phyloP scores from a whole-genome alignment of 2,113 vertebrate genomes.

The Orthonyx spaldingii region DNA sequence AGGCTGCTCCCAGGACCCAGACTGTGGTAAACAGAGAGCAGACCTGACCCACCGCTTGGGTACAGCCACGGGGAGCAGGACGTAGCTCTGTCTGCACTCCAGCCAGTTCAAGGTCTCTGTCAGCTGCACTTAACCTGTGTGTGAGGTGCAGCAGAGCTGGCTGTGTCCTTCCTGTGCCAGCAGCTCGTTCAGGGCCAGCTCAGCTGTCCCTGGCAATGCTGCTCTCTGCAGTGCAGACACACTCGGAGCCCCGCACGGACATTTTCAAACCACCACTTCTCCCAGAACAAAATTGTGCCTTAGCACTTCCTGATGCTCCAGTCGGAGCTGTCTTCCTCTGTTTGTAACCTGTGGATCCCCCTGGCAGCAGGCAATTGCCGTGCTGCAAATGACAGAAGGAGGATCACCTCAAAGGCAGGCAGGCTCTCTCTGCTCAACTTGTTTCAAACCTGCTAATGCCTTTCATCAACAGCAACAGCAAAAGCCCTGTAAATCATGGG shows the following conservation, averaged over 20 bases:
- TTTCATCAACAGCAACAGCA: background rate
- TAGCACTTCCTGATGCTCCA: background rate
- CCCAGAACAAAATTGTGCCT: background rate
- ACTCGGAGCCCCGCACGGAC: background rate
- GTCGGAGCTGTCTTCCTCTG: background rate
- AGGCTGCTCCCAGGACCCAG: fast-evolving
- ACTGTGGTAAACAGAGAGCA: background rate
- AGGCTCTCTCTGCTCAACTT: background rate
- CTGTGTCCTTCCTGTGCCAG: fast-evolving
- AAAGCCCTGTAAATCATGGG: fast-evolving
- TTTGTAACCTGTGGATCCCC: background rate
- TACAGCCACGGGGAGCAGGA: background rate
- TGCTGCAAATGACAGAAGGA: background rate
- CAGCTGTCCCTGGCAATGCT: background rate
- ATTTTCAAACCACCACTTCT: background rate
- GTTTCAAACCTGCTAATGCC: background rate
- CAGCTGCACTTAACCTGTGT: fast-evolving
- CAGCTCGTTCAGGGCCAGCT: background rate
- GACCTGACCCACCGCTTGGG: background rate
- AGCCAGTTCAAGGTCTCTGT: background rate
- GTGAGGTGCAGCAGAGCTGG: background rate
- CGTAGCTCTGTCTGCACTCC: background rate
- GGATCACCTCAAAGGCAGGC: background rate
- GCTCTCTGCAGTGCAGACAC: background rate
- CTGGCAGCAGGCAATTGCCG: background rate